A percentile compares a stretch with the other conserved stretches of the same genome.
These are phyloP conservation scores for Cryptus viduatorius DNA, from an alignment of 2,888 invertebrate genomes.

Conservation along the genomic window DNA sequence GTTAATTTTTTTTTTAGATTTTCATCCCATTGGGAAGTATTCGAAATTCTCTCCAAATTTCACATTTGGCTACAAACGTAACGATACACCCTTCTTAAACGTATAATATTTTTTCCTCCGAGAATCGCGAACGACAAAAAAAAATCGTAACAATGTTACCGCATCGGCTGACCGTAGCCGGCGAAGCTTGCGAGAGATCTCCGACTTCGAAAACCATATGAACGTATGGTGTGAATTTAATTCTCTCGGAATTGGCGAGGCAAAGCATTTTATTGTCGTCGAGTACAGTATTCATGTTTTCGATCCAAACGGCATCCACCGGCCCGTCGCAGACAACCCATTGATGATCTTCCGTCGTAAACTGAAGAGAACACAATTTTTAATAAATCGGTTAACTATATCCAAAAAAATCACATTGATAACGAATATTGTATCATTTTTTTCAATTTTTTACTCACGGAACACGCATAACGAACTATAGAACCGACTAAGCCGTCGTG, in stretches of 20 bases:
- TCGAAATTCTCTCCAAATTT: too few relatives aligned
- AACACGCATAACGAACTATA: slow-evolving; percentile 88
- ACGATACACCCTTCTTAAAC: too few relatives aligned
- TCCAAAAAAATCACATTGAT: not conserved
- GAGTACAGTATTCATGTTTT: slow-evolving; percentile 96
- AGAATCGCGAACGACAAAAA: not conserved
- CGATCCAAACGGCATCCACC: slow-evolving; percentile 97
- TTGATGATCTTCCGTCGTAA: slow-evolving; percentile 90
- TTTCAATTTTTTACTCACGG: slow-evolving; percentile 82
- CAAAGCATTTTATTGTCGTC: slow-evolving; percentile 98
- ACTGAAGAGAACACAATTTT: slow-evolving; percentile 75
- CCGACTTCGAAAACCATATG: slow-evolving; percentile 94
- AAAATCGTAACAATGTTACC: slow-evolving; percentile 71
- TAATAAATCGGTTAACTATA: not conserved
- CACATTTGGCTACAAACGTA: too few relatives aligned
- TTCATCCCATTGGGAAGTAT: too few relatives aligned
- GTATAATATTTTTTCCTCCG: not conserved
- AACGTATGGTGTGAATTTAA: slow-evolving; percentile 94
- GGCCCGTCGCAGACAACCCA: slow-evolving; percentile 97
- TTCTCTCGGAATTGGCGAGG: slow-evolving; percentile 95
- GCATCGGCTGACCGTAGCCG: slow-evolving; percentile 93
- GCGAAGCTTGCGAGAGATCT: slow-evolving; percentile 95
- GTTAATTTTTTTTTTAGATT: too few relatives aligned
- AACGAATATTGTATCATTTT: too few relatives aligned
- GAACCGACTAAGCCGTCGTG: slow-evolving; percentile 94